Conservation (phyloP, 1,140 invertebrate genomes). For the Ooceraea biroi region DNA sequence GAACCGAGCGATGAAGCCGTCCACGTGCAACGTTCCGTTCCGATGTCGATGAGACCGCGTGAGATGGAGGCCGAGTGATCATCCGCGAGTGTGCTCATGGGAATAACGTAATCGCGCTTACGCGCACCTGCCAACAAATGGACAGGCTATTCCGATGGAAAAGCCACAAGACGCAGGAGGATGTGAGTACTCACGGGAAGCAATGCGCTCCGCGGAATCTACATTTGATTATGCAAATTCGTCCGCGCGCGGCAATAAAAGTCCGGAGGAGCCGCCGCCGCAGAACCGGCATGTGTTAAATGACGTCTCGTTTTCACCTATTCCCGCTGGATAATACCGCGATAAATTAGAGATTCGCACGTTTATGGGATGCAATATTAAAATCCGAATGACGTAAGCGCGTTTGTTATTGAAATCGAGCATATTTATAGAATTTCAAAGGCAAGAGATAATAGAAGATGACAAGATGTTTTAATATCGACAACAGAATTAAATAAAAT, state of each 20-base stretch:
- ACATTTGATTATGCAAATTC: constrained; percentile 73
- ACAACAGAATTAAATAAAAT: too few relatives aligned
- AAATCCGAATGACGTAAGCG: too few relatives aligned
- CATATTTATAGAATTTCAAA: too few relatives aligned
- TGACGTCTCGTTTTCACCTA: neutral
- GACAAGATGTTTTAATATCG: too few relatives aligned
- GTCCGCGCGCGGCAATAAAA: constrained; percentile 13
- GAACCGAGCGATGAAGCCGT: constrained; percentile 19
- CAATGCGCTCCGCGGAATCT: constrained; percentile 58
- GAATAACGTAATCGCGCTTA: constrained; percentile 15
- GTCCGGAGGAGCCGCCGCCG: neutral
- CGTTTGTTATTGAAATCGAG: too few relatives aligned
- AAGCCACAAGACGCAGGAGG: constrained; percentile 81
- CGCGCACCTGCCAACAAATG: constrained; percentile 75
- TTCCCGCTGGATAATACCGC: neutral
- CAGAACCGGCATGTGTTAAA: neutral
- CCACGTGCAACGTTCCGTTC: constrained; percentile 35
- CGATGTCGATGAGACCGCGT: neutral
- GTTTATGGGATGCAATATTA: neutral
- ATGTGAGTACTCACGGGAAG: constrained; percentile 77
- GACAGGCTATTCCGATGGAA: constrained; percentile 83
- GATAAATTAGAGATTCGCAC: neutral
- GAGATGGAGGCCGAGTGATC: constrained; percentile 20
- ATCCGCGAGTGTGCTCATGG: neutral
- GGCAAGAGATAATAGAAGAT: too few relatives aligned